Percentiles rank a stretch among this genome's conserved stretches.
Evolutionary conservation across 2,797 vertebrate genomes (phyloP).

Genomic region (Ara ararauna): DNA sequence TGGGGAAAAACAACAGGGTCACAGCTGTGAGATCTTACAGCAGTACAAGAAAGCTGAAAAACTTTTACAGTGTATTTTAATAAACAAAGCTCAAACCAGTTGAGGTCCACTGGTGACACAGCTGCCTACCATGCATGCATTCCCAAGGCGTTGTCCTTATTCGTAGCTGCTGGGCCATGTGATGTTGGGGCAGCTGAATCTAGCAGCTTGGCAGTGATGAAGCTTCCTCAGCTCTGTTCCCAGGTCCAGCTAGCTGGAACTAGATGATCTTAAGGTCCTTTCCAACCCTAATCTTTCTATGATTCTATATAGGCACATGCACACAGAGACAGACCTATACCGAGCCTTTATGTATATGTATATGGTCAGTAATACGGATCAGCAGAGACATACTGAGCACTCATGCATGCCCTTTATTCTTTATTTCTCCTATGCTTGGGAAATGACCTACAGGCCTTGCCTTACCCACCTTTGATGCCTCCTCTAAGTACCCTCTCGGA

Average conservation of each 20-base stretch:
- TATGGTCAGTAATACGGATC: not conserved
- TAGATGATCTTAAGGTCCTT: not conserved
- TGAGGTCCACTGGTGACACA: not conserved
- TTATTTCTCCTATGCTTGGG: not conserved
- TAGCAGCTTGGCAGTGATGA: not conserved
- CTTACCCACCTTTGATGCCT: not conserved
- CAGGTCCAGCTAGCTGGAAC: not conserved
- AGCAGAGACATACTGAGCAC: not conserved
- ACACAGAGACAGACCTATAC: too few relatives aligned
- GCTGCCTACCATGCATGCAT: rapidly evolving
- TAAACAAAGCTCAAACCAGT: not conserved
- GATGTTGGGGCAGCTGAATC: not conserved
- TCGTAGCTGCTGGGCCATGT: not conserved
- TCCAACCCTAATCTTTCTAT: not conserved
- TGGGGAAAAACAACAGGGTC: not conserved
- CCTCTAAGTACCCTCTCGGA: not conserved
- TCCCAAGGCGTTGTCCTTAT: not conserved
- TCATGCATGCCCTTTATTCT: not conserved
- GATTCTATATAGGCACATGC: not conserved
- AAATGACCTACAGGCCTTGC: not conserved
- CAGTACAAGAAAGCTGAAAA: not conserved
- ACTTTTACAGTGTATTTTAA: not conserved
- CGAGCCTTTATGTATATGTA: rapidly evolving
- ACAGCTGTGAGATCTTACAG: not conserved
- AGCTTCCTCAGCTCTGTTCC: not conserved